Evolutionary conservation across 2,113 vertebrate species (phyloP).

Genomic region (Heliornis fulica): DNA sequence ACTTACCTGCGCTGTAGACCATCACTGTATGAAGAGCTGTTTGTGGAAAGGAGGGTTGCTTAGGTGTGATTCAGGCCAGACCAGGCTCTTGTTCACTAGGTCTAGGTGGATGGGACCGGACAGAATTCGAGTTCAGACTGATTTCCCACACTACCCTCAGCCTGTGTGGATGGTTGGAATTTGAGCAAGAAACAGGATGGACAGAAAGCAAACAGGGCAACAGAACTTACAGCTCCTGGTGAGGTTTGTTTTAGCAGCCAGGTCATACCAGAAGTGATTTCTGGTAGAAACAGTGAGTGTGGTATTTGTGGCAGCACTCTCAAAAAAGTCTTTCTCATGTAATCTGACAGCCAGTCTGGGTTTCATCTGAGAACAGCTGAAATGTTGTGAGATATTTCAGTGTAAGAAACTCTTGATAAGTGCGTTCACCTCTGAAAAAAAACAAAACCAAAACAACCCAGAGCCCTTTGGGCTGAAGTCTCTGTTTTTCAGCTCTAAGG

Average conservation of each 20-base stretch:
- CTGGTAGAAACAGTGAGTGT: neutral
- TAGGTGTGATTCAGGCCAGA: neutral
- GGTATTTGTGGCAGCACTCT: neutral
- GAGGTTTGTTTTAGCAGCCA: neutral
- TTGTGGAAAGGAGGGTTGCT: neutral
- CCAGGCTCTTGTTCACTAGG: neutral
- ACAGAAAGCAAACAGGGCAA: neutral
- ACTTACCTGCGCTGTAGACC: neutral
- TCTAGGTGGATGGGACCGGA: neutral
- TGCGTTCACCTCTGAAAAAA: neutral
- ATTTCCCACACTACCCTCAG: neutral
- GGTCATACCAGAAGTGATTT: neutral
- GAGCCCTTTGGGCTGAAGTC: neutral
- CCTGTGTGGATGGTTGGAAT: neutral
- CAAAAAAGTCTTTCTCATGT: neutral
- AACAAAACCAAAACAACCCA: fast-evolving
- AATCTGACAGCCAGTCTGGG: neutral
- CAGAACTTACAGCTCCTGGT: neutral
- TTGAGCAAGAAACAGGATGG: neutral
- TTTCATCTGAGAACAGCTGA: neutral
- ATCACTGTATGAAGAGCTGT: neutral
- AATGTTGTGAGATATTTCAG: neutral
- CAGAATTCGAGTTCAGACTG: neutral
- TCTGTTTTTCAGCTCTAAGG: neutral
- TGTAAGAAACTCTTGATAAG: neutral